Evolutionary conservation across 2,888 invertebrate species (phyloP), one percentile per base, ranked within the genome.

Genomic region (Tridacna crocea): DNA sequence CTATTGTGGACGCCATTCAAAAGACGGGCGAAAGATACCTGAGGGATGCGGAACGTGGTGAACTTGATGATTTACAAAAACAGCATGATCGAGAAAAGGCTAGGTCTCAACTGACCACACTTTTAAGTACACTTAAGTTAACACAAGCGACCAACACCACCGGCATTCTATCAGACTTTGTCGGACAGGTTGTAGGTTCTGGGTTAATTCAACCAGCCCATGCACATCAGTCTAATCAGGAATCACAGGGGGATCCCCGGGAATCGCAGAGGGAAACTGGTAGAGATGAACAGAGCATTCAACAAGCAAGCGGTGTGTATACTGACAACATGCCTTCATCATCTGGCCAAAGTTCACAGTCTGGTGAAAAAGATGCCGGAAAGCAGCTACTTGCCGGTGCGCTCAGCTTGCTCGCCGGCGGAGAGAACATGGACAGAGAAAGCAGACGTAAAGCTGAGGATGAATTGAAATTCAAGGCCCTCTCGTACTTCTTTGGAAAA

Each of bases 1-100:
- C 79, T 3, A 68, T 84, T 6, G 65, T 72, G 24, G 75, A 68
- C 22, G 68, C 68, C 10, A 46, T 68, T n/a, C n/a, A 68, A n/a
- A n/a, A 17, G 17, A 68, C 46, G n/a, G 36, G n/a, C 27, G 46
- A 68, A 17, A 46, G 17, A 22, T 68, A n/a, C 47, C 0, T 68
- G 10, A 1, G n/a, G 17, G 68, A 68, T 47, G 68, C n/a, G 46
- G 68, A 68, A 47, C 26, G 27, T n/a, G 68, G 47, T 19, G 68
- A 68, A 47, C 68, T 68, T 17, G 46, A 46, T 46, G 68, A 68
- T 15, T 27, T 68, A 1, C 68, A 68, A 68, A 68, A 68, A 0
- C 46, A n/a, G 46, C 46, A 47, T 15, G 68, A 68, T 15, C 15
- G 46, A 47, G 68, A 10, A 12, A 68, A 68, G n/a, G 46, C 6